Evolutionary conservation across 2,888 invertebrate genomes (phyloP).

Genomic region (Coenonympha arcania): DNA sequence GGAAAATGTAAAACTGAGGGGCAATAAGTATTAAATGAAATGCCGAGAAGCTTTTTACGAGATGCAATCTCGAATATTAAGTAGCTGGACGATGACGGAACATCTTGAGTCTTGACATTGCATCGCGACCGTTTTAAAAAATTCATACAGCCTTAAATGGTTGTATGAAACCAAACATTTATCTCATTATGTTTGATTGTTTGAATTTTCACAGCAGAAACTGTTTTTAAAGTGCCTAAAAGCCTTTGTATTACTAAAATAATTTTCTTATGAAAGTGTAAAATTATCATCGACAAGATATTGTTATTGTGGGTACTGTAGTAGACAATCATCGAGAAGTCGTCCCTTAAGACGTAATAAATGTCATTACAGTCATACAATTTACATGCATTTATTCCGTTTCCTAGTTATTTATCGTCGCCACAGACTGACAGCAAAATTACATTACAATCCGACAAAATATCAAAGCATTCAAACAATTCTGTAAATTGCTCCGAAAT

Average conservation of each 20-base stretch:
- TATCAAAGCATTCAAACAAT: conserved; percentile 20
- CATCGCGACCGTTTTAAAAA: conserved; percentile 8
- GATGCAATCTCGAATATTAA: conserved; percentile 19
- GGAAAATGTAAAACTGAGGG: neutral
- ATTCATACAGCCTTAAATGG: conserved; percentile 5
- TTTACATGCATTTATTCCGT: conserved; percentile 4
- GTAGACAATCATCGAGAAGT: too few relatives aligned
- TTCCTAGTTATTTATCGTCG: conserved; percentile 8
- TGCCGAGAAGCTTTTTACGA: conserved; percentile 14
- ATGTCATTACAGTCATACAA: neutral
- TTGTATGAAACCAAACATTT: conserved; percentile 5
- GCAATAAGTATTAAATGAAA: conserved; percentile 7
- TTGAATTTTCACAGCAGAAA: neutral
- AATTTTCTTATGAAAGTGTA: neutral
- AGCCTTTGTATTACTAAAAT: neutral
- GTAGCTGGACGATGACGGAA: conserved; percentile 17
- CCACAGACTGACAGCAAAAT: conserved; percentile 21
- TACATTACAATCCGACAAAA: conserved; percentile 15
- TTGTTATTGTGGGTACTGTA: too few relatives aligned
- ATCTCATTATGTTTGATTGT: neutral
- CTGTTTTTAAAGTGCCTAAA: neutral
- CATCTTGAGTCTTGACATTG: conserved; percentile 16
- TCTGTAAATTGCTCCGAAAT: conserved; percentile 16
- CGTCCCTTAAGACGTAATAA: neutral
- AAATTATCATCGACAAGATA: too few relatives aligned